A percentile compares a stretch with the other conserved stretches of the same genome.
Conservation (phyloP, 1,140 invertebrate genomes). For the Drosophila murphyi region DNA sequence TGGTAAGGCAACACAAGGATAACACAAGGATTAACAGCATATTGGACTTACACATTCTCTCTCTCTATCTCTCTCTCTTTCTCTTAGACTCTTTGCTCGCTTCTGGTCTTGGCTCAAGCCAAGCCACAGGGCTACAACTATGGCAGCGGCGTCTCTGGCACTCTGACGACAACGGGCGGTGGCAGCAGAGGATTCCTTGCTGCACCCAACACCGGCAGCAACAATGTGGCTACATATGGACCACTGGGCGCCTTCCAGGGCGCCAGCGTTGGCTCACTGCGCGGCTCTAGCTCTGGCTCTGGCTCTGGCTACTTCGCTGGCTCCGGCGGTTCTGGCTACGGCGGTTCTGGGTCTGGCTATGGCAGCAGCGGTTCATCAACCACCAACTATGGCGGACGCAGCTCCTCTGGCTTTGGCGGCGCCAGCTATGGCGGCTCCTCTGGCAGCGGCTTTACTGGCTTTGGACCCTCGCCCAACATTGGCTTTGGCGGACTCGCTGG, state of each 20-base stretch:
- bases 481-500: slow-evolving; percentile 59
- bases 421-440: slow-evolving; percentile 18
- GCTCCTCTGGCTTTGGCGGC: slow-evolving; percentile 6
- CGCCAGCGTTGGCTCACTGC: slow-evolving; percentile 65
- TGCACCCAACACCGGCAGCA: slow-evolving; percentile 48
- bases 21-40: slow-evolving; percentile 15
- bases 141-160: slow-evolving; percentile 69
- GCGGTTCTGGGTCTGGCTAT: slow-evolving; percentile 17
- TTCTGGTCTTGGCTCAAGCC: slow-evolving; percentile 58
- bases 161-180: slow-evolving; percentile 24
- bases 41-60: not conserved
- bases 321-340: not conserved
- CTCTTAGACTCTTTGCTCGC: slow-evolving; percentile 61
- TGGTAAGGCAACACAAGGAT: slow-evolving; percentile 57
- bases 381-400: slow-evolving; percentile 15
- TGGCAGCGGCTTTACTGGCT: slow-evolving; percentile 48
- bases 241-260: slow-evolving; percentile 67
- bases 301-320: not conserved
- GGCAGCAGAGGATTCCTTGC: slow-evolving; percentile 36
- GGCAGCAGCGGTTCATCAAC: slow-evolving; percentile 2
- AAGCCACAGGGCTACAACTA: slow-evolving; percentile 81
- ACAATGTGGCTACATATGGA: slow-evolving; percentile 60
- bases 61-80: slow-evolving; percentile 8
- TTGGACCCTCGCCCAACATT: slow-evolving; percentile 63
- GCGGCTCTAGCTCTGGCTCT: slow-evolving; percentile 29